Base-by-base conservation (phyloP, 2,797 vertebrate genomes). In the Lacerta agilis region DNA sequence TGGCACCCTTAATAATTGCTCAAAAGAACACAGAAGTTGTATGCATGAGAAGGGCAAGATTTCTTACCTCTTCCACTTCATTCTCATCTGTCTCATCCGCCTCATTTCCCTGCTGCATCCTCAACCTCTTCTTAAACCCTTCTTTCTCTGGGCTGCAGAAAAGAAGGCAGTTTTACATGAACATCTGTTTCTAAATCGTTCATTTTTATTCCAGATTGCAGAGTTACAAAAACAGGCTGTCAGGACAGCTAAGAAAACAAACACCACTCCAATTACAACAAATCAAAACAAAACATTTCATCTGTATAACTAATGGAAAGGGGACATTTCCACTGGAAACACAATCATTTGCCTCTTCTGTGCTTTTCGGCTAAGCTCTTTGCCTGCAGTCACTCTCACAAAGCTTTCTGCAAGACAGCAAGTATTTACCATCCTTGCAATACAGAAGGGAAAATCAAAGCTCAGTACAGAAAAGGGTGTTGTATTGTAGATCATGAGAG, bases 11-110 rank as follows among this genome's bases (percentile, higher is more conserved):
- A 29, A 64, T 10, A 71, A 77, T 33, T 72, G 33, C 41, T 55
- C n/a, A 27, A 67, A 88, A 71, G 33, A 45, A 29, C 27, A 25
- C 33, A 20, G 29, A 83, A 6, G 25, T 83, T 55, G 55, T 15
- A 64, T 25, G 13, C 41, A 64, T 5, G 2, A 41, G 43, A 84
- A 79, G 27, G 27, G 43, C 5, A 76, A 82, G 79, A 41, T 38
- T 8, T 41, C 88, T 82, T 91, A 97, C 98, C 97, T 97, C 98
- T 97, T 99, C 98, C 0, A 93, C 93, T 90, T 97, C 98, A 0
- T 98, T 98, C 90, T 99, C 98, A 17, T 99, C 98, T 0, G 98
- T 98, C 97, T 97, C 98, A 96, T 98, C 97, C 25, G 93, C 94
- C n/a, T 89, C 88, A 0, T 97, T 97, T 41, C 97, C 96, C 85